Percentiles rank a stretch among this genome's conserved stretches.
phyloP scores from a whole-genome alignment of 2,797 vertebrate species.

The Pterois miles region DNA sequence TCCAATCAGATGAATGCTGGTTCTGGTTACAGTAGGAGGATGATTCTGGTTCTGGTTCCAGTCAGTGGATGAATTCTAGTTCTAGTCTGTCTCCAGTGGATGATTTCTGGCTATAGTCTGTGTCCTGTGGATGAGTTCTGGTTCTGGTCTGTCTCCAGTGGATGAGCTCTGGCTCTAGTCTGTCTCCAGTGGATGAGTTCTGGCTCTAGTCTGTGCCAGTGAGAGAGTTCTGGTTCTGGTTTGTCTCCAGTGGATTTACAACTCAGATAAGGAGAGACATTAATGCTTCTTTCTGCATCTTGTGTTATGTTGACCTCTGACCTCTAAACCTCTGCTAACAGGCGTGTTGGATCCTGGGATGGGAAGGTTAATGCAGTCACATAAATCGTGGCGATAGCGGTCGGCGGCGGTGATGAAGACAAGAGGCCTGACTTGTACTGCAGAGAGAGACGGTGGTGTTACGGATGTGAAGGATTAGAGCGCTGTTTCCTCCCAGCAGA shows the following conservation, averaged over 20 bases:
- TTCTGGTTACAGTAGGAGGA: too few species aligned
- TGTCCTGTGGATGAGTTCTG: too few species aligned
- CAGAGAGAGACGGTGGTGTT: neutral
- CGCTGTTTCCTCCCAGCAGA: constrained; percentile 20
- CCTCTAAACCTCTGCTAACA: neutral
- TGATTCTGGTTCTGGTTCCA: too few species aligned
- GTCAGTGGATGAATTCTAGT: too few species aligned
- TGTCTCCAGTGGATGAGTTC: too few species aligned
- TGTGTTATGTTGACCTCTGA: constrained; percentile 32
- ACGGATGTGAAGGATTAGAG: constrained; percentile 35
- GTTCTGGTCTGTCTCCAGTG: too few species aligned
- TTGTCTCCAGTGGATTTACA: constrained; percentile 36
- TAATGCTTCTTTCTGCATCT: constrained; percentile 43
- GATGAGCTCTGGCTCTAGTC: too few species aligned
- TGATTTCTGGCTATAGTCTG: too few species aligned
- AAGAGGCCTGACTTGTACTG: neutral
- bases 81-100: too few species aligned
- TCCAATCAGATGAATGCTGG: too few species aligned
- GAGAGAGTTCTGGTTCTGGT: too few species aligned
- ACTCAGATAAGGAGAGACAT: constrained; percentile 45
- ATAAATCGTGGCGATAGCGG: constrained; percentile 44
- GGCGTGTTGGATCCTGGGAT: neutral
- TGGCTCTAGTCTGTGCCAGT: too few species aligned
- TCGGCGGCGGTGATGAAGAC: neutral
- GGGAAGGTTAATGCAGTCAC: neutral